Percentiles rank a stretch among this genome's conserved stretches.
phyloP scores from a whole-genome alignment of 2,113 vertebrate species.

The Chloropsis cyanopogon region DNA sequence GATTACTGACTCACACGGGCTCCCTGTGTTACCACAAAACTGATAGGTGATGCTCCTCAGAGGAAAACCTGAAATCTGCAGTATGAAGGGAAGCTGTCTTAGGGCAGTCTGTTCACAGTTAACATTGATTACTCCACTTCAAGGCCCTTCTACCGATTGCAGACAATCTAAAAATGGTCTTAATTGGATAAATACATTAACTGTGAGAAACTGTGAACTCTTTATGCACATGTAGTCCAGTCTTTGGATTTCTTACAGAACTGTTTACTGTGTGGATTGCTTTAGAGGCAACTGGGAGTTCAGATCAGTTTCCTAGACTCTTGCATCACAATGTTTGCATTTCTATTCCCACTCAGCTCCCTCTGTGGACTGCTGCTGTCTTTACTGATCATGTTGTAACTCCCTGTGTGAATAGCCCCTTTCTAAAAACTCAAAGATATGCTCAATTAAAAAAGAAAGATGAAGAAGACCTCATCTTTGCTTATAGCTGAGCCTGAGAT shows the following conservation, averaged over 20 bases:
- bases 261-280: not conserved
- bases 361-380: not conserved
- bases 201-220: not conserved
- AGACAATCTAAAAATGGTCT: not conserved
- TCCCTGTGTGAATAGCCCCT: no score
- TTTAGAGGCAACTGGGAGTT: not conserved
- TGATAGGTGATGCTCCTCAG: not conserved
- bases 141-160: not conserved
- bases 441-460: not conserved
- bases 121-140: not conserved
- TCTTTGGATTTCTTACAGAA: not conserved
- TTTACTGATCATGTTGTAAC: not conserved
- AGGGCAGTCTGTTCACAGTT: not conserved
- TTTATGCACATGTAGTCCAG: not conserved
- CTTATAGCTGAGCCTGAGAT: not conserved
- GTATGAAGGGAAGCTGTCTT: not conserved
- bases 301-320: not conserved
- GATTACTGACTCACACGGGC: not conserved
- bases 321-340: not conserved
- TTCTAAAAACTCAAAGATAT: not conserved
- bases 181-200: not conserved
- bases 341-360: not conserved
- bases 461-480: not conserved
- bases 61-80: not conserved
- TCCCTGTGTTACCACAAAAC: not conserved